A percentile compares a stretch with the other conserved stretches of the same genome.
Evolutionary conservation across 2,797 vertebrate species (phyloP).

Genomic region (Alexandromys oeconomus): DNA sequence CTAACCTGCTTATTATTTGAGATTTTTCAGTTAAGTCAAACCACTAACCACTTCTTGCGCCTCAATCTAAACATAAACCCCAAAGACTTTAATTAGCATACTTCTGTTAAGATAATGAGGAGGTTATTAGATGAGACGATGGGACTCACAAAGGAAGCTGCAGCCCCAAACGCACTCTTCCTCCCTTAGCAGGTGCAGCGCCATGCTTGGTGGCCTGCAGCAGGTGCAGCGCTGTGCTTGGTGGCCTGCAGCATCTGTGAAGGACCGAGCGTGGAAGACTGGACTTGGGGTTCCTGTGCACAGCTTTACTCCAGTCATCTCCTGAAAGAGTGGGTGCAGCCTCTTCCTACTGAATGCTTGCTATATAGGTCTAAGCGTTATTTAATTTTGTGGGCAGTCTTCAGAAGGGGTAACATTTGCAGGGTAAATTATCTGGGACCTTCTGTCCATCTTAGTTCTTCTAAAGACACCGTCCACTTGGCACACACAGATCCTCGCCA

Average conservation of each 20-base stretch:
- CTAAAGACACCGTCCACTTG: slow-evolving; percentile 30
- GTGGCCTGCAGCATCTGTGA: background rate
- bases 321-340: background rate
- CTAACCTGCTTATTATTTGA: slow-evolving; percentile 29
- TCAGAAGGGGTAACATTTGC: slow-evolving; percentile 40
- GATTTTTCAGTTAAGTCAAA: slow-evolving; percentile 67
- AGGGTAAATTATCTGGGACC: background rate
- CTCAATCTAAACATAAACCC: slow-evolving; percentile 46
- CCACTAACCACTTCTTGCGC: slow-evolving; percentile 37
- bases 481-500: slow-evolving; percentile 46
- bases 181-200: background rate
- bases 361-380: background rate
- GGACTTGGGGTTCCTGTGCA: accelerated
- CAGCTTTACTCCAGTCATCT: background rate
- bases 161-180: background rate
- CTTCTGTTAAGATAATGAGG: slow-evolving; percentile 70
- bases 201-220: too few species aligned
- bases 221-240: accelerated
- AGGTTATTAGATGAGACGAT: slow-evolving; percentile 50
- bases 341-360: background rate
- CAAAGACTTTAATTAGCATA: slow-evolving; percentile 22
- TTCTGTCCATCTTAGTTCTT: slow-evolving; percentile 44
- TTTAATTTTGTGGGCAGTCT: slow-evolving; percentile 49
- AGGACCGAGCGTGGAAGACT: background rate
- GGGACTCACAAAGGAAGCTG: slow-evolving; percentile 19